Base-by-base conservation (phyloP, 2,113 vertebrate genomes). In the Phasianus colchicus region DNA sequence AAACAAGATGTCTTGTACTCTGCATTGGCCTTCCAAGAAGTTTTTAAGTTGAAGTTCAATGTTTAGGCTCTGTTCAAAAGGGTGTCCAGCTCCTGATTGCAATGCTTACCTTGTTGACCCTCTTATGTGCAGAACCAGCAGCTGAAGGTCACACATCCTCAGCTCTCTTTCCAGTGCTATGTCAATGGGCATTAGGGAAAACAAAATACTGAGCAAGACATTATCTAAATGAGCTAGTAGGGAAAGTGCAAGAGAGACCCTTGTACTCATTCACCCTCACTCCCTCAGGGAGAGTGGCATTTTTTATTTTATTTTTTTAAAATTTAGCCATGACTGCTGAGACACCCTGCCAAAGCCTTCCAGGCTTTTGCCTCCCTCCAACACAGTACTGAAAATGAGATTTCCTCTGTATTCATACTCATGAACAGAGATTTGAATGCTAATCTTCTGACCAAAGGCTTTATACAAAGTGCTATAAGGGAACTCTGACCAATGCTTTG, bases 131-230 rank as follows among this genome's bases (percentile, higher is more conserved):
- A 64, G 47, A 58, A 85, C 11, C 10, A 75, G 38, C 10, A 71
- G 1, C 27, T 1, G 1, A 0, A 1, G 8, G 10, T 88, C 36
- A 48, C 1, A 0, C 15, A 27, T 3, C 13, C 24, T 60, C 13
- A 40, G 12, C 7, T 70, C 14, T 2, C 5, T 30, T 70, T 69
- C 40, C 54, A 17, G 11, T 24, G 15, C 27, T 13, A 30, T 27
- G 25, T 38, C 47, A 10, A 57, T 48, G 11, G 72, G 10, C 7
- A 21, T 40, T 40, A 83, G 60, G 82, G 24, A 79, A 79, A 76
- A 4, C 21, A n/a, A 36, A 0, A 2, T 65, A 24, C 9, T 66
- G 67, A 58, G 15, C 19, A 66, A 83, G 14, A 29, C 69, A 13
- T 8, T 38, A 13, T 66, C 22, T 67, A 61, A 69, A 63, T 45